Conservation (phyloP, 2,113 vertebrate species). For the Theropithecus gelada region DNA sequence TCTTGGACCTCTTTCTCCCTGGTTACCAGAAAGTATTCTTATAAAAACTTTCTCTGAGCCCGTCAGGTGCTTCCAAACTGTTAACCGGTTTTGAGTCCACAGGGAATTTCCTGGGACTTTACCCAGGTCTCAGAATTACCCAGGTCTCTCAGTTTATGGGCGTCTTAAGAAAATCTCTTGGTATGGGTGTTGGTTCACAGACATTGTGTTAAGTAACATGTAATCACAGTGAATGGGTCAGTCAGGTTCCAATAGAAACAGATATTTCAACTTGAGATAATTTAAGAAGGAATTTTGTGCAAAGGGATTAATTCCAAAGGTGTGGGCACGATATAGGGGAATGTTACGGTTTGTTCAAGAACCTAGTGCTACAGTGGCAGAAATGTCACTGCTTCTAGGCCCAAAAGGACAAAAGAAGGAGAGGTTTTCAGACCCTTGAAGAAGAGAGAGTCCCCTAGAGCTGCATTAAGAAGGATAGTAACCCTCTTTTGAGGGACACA, state of each 20-base stretch:
- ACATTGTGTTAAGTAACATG: background rate
- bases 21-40: background rate
- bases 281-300: background rate
- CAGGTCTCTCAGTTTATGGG: background rate
- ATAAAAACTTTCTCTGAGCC: background rate
- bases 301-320: background rate
- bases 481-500: background rate
- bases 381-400: background rate
- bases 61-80: background rate
- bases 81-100: background rate
- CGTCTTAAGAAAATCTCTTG: background rate
- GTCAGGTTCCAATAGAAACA: background rate
- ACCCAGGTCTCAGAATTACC: background rate
- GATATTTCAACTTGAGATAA: conserved; percentile 2
- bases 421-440: background rate
- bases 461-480: background rate
- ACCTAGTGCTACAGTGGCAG: background rate
- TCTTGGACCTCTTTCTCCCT: background rate
- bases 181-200: background rate
- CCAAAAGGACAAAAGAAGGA: background rate
- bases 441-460: background rate
- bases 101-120: background rate
- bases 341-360: background rate
- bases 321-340: background rate
- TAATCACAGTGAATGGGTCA: background rate